Base-by-base conservation (phyloP, 2,113 vertebrate genomes). In the Xyrauchen texanus region DNA sequence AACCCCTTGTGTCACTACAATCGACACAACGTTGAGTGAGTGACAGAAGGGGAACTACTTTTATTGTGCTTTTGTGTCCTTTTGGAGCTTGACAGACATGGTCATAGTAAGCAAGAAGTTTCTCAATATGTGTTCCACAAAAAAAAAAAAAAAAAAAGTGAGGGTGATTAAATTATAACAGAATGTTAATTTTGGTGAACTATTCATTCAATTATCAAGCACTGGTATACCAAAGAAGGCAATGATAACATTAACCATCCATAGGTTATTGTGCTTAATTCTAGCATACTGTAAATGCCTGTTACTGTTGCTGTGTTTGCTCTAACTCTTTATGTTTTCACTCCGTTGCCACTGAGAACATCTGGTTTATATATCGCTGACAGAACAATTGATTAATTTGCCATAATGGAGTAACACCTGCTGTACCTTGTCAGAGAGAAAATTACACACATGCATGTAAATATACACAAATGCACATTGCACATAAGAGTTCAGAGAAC, bases 201-300 rank as follows among this genome's bases (percentile, higher is more conserved):
- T 34, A 34, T 34, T 34, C 21, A 34, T 34, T 34, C 3, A 34
- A 49, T 7, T 49, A 49, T 49, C 47, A 49, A 49, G 6, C 47
- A 49, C 21, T 34, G 87, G 82, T 87, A 88, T 85, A 85, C 85
- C 86, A 78, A 78, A 85, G 85, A 85, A 90, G 7, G 68, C 52
- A 88, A 86, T 90, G 90, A 91, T 90, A 88, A 78, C 79, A 85
- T 87, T 92, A 91, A 92, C 92, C 90, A 86, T 84, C 88, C 90
- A 88, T 91, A 92, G 92, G 90, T 86, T 84, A 86, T 80, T 86
- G 87, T 88, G 85, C 87, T 86, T 89, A 85, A 53, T 73, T 75
- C 66, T 64, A 11, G 58, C 68, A 77, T 65, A n/a, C n/a, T n/a
- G n/a, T n/a, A 51, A 64, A 63, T 49, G n/a, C 5, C n/a, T 16